Conservation (phyloP, 2,113 vertebrate species). For the Saguinus midas region DNA sequence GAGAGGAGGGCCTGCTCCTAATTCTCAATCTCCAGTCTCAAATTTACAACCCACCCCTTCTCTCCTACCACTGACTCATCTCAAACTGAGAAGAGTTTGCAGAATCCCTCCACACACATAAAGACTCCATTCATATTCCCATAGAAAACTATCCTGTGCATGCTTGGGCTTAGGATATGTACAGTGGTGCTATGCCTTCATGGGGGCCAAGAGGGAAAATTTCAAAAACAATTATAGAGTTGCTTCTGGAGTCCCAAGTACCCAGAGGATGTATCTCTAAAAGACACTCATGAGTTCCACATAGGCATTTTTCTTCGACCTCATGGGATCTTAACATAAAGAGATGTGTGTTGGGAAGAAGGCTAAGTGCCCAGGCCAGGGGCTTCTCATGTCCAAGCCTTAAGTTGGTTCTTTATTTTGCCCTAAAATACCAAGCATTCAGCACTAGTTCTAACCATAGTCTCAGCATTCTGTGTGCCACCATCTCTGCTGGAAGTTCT, state of each 20-base stretch:
- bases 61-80: background rate
- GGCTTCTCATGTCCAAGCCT: background rate
- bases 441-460: background rate
- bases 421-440: background rate
- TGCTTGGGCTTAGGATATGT: background rate
- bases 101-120: background rate
- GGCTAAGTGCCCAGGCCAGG: background rate
- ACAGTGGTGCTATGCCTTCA: background rate
- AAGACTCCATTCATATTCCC: background rate
- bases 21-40: background rate
- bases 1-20: background rate
- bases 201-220: background rate
- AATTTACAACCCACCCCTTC: background rate
- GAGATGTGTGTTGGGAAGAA: background rate
- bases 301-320: background rate
- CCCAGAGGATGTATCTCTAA: background rate
- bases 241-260: background rate
- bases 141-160: background rate
- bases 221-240: background rate
- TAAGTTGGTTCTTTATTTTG: background rate
- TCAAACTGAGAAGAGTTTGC: background rate
- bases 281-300: background rate
- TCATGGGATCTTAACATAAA: background rate
- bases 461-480: background rate
- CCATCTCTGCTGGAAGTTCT: background rate